phyloP scores from a whole-genome alignment of 2,888 invertebrate genomes.

The Aphelenchoides bicaudatus region DNA sequence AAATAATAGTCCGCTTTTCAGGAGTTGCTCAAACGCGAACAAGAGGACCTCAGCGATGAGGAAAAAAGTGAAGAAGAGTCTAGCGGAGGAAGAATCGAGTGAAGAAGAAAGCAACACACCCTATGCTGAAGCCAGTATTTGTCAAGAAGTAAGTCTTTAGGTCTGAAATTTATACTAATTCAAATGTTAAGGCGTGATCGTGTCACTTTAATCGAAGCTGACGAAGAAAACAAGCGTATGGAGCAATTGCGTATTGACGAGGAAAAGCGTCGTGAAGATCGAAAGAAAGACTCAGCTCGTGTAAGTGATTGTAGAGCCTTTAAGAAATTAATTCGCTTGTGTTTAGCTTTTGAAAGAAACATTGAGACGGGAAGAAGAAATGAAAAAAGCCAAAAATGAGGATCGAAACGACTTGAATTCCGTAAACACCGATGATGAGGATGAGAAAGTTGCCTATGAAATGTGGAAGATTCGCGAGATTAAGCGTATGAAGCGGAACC shows the following conservation, averaged over 20 bases:
- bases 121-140: conserved; percentile 64
- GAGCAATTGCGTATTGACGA: conserved; percentile 80
- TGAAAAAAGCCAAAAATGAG: conserved; percentile 66
- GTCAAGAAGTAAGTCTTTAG: conserved; percentile 54
- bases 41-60: conserved; percentile 32
- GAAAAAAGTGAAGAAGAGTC: conserved; percentile 37
- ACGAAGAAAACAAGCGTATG: conserved; percentile 78
- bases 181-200: conserved; percentile 70
- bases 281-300: conserved; percentile 79
- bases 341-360: conserved; percentile 78
- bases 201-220: conserved; percentile 89
- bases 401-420: conserved; percentile 53
- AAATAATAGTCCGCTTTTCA: conserved; percentile 22
- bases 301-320: conserved; percentile 12
- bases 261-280: conserved; percentile 80
- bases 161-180: not conserved
- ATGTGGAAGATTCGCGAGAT: conserved; percentile 91
- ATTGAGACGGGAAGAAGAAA: conserved; percentile 75
- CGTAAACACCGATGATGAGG: conserved; percentile 59
- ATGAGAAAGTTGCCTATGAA: conserved; percentile 68
- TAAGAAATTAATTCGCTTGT: conserved; percentile 1
- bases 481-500: conserved; percentile 88
- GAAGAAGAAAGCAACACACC: conserved; percentile 63
- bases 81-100: conserved; percentile 34
- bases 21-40: conserved; percentile 28